phyloP scores from a whole-genome alignment of 2,113 vertebrate genomes.

The Martes martes region DNA sequence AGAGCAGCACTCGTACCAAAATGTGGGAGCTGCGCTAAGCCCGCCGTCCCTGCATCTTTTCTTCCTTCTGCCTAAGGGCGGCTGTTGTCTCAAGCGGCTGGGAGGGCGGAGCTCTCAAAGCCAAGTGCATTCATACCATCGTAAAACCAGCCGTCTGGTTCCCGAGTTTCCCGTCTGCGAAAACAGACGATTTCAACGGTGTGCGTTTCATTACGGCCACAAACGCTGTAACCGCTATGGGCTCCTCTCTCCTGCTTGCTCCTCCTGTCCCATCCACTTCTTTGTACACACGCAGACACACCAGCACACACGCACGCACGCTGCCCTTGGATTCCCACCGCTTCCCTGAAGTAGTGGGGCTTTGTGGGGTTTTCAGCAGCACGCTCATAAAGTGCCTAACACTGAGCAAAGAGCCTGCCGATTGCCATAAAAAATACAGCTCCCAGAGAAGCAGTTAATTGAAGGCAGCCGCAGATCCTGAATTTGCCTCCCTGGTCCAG shows the following conservation, averaged over 20 bases:
- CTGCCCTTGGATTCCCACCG: not conserved
- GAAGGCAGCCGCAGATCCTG: not conserved
- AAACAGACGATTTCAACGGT: rapidly evolving
- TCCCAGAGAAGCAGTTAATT: not conserved
- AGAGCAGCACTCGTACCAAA: not conserved
- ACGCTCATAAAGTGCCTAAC: not conserved
- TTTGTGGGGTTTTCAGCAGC: not conserved
- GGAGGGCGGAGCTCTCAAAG: not conserved
- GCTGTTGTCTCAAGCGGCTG: not conserved
- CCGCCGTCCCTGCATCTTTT: not conserved
- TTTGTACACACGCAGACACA: not conserved
- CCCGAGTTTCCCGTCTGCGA: not conserved
- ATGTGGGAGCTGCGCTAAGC: not conserved
- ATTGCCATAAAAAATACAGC: not conserved
- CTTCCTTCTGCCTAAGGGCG: not conserved
- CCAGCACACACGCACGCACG: not conserved
- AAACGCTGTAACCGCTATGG: not conserved
- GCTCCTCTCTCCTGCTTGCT: not conserved
- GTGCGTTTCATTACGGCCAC: not conserved
- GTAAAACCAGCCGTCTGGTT: not conserved
- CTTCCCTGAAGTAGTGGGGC: not conserved
- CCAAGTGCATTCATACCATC: not conserved
- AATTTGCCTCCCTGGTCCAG: not conserved
- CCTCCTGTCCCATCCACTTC: not conserved
- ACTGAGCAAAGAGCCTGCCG: not conserved